These are phyloP conservation scores for Acromyrmex heyeri DNA, from an alignment of 1,140 invertebrate species.

Conservation along the genomic window DNA sequence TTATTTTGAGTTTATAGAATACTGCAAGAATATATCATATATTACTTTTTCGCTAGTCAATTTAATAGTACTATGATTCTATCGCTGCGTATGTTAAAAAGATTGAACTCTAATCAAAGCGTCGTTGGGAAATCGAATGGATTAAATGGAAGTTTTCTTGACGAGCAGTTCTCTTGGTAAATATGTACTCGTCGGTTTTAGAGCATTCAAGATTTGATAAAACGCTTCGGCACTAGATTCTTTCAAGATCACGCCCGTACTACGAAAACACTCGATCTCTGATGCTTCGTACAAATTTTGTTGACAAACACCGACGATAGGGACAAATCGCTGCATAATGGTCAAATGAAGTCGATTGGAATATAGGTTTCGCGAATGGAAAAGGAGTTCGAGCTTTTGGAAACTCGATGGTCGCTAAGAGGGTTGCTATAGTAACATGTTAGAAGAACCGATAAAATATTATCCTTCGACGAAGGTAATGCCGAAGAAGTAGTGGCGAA, in stretches of 20 bases:
- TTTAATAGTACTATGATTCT: no score
- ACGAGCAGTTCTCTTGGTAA: not conserved
- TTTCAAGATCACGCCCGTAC: constrained; percentile 4
- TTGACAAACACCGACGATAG: not conserved
- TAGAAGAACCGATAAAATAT: constrained; percentile 82
- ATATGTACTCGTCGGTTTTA: constrained; percentile 35
- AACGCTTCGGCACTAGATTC: constrained; percentile 30
- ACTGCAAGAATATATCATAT: not conserved
- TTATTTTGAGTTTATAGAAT: not conserved
- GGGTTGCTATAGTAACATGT: constrained; percentile 81
- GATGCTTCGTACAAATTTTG: constrained; percentile 40
- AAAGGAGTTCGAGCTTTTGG: constrained; percentile 67
- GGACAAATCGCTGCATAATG: constrained; percentile 80
- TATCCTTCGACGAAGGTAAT: constrained; percentile 73
- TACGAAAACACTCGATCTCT: constrained; percentile 25
- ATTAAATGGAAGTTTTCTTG: constrained; percentile 50
- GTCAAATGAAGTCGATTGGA: constrained; percentile 77
- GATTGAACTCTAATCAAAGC: no score
- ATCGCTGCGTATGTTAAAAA: not conserved
- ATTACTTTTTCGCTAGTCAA: not conserved
- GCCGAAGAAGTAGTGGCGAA: constrained; percentile 47
- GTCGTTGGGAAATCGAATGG: not conserved
- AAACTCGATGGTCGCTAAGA: constrained; percentile 75
- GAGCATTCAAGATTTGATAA: not conserved
- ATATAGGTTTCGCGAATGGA: constrained; percentile 71